Evolutionary conservation across 2,888 invertebrate genomes (phyloP).

Genomic region (Nemapogon koenigi): DNA sequence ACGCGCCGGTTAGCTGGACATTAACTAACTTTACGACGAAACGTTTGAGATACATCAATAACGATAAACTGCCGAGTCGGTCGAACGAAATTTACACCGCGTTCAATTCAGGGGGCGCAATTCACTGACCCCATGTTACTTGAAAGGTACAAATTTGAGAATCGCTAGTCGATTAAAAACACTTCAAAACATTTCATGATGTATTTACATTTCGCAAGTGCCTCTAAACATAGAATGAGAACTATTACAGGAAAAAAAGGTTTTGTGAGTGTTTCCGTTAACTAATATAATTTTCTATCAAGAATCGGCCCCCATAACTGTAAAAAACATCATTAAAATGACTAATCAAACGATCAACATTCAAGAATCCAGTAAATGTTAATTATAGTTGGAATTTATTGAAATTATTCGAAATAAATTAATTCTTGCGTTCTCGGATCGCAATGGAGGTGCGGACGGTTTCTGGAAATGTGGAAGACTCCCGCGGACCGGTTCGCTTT

Average conservation of each 20-base stretch:
- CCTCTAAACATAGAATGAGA: too few species aligned
- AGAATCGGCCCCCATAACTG: conserved; percentile 40
- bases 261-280: too few species aligned
- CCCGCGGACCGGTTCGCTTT: conserved; percentile 43
- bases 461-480: conserved; percentile 33
- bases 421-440: conserved; percentile 37
- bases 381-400: conserved; percentile 50
- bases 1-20: conserved; percentile 27
- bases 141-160: too few species aligned
- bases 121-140: too few species aligned
- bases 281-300: too few species aligned
- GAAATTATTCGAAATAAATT: conserved; percentile 47
- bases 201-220: too few species aligned
- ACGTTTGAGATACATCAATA: conserved; percentile 38
- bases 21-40: conserved; percentile 28
- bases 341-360: conserved; percentile 53
- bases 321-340: conserved; percentile 51
- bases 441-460: conserved; percentile 29
- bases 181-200: too few species aligned
- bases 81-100: conserved; percentile 44
- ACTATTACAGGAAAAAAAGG: too few species aligned
- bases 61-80: conserved; percentile 29
- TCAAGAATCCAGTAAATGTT: conserved; percentile 51
- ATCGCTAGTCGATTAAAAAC: too few species aligned
- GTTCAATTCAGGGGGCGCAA: conserved; percentile 46